Evolutionary conservation across 2,113 vertebrate genomes (phyloP).

Genomic region (Forbesichthys papilliferus): DNA sequence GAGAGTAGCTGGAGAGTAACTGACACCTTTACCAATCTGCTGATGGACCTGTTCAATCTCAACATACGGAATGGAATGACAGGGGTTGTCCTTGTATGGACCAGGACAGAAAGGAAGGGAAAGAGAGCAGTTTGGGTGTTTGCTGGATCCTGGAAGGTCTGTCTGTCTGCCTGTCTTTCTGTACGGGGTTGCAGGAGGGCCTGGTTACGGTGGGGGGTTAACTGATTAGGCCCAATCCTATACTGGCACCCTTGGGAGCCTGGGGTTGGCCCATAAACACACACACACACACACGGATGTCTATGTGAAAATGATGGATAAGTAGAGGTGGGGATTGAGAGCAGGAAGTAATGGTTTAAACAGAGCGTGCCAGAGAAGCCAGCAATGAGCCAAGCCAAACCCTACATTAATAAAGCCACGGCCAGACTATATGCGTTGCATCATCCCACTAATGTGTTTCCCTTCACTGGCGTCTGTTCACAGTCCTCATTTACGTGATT

Average conservation of each 20-base stretch:
- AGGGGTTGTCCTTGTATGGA: constrained; percentile 64
- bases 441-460: constrained; percentile 11
- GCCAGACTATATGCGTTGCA: constrained; percentile 37
- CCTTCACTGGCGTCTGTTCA: constrained; percentile 28
- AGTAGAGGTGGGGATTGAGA: constrained; percentile 68
- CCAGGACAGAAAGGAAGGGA: constrained; percentile 64
- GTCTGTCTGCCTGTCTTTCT: constrained; percentile 45
- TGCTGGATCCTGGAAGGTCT: constrained; percentile 56
- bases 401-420: constrained; percentile 29
- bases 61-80: constrained; percentile 27
- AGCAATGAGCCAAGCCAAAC: constrained; percentile 36
- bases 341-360: constrained; percentile 78
- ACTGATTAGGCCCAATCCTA: constrained; percentile 71
- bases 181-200: constrained; percentile 27
- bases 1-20: constrained; percentile 31
- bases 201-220: constrained; percentile 51
- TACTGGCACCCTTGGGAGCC: constrained; percentile 60
- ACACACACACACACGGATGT: constrained; percentile 28
- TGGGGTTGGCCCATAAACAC: constrained; percentile 50
- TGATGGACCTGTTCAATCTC: constrained; percentile 76
- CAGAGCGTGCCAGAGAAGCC: constrained; percentile 61
- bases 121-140: constrained; percentile 31
- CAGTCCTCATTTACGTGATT: constrained; percentile 22
- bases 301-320: constrained; percentile 63
- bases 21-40: constrained; percentile 59